Base-by-base conservation (phyloP, 1,140 invertebrate species). In the Halesus radiatus region DNA sequence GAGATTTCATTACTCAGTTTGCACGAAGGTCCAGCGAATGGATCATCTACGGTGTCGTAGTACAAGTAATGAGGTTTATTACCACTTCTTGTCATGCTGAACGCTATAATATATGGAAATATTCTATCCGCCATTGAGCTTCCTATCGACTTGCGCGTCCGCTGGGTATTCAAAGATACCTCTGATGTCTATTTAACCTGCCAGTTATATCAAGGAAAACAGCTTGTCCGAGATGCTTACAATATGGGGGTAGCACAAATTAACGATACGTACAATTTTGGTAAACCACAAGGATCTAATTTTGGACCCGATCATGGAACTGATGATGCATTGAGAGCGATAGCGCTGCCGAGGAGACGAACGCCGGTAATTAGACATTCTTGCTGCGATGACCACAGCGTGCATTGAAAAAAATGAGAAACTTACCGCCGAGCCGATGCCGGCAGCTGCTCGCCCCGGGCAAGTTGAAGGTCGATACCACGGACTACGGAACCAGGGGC, bases 391-490 rank as follows among this genome's bases (percentile, higher is more conserved):
- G 53, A 75, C 72, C 72, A 75, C 72, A 58, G 72, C 54, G 23
- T 18, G 22, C 72, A 15, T n/a, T 37, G 72, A 60, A 75, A 45
- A 75, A 75, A 75, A 23, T 75, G 26, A 32, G 53, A 75, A 75
- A 75, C 72, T 75, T 18, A n/a, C 16, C 52, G 56, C 76, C 37
- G n/a, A 56, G 29, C 15, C 15, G n/a, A 54, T 13, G 23, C 73
- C 23, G 54, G 26, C 54, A 75, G 73, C 52, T 64, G 58, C 53
- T 68, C 62, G 45, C 64, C 37, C 16, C 76, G 23, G 72, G 76
- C 76, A 66, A 68, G 76, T 68, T 68, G 76, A 78, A 78, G 76
- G 76, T n/a, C 74, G 74, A 8, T 32, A 16, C 74, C 58, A 32
- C 56, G 73, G 73, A 29, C 76, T 3, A 22, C 23, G 16, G 64